Evolutionary conservation across 2,113 vertebrate genomes (phyloP).

Genomic region (Rattus rattus): DNA sequence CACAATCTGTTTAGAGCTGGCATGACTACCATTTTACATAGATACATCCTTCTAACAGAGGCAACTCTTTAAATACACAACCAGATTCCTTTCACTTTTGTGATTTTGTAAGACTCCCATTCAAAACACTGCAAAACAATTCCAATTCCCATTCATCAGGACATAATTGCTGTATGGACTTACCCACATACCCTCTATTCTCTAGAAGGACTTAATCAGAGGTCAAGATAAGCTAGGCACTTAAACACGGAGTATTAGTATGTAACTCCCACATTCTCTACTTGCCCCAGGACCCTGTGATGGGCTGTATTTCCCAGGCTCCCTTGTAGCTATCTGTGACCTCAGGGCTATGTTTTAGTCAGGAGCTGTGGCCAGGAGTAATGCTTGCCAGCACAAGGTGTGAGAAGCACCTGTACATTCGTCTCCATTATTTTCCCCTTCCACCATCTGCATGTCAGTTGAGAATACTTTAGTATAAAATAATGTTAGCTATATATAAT

Average conservation of each 20-base stretch:
- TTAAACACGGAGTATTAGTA: neutral
- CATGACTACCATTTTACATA: neutral
- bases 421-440: neutral
- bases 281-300: neutral
- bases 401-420: neutral
- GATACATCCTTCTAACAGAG: slow-evolving; percentile 42
- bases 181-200: neutral
- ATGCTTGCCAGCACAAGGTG: neutral
- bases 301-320: neutral
- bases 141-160: slow-evolving; percentile 21
- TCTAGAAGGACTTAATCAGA: neutral
- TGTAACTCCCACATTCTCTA: neutral
- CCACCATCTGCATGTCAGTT: neutral
- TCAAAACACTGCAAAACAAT: neutral
- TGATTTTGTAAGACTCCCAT: slow-evolving; percentile 49
- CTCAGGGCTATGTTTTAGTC: neutral
- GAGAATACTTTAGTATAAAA: neutral
- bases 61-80: slow-evolving; percentile 34
- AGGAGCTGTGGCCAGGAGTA: neutral
- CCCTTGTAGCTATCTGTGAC: neutral
- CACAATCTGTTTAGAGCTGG: neutral
- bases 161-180: neutral
- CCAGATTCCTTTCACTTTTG: slow-evolving; percentile 5
- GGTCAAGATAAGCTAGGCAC: neutral
- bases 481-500: neutral